Base-by-base conservation (phyloP, 2,797 vertebrate species). In the Distichodus sexfasciatus region DNA sequence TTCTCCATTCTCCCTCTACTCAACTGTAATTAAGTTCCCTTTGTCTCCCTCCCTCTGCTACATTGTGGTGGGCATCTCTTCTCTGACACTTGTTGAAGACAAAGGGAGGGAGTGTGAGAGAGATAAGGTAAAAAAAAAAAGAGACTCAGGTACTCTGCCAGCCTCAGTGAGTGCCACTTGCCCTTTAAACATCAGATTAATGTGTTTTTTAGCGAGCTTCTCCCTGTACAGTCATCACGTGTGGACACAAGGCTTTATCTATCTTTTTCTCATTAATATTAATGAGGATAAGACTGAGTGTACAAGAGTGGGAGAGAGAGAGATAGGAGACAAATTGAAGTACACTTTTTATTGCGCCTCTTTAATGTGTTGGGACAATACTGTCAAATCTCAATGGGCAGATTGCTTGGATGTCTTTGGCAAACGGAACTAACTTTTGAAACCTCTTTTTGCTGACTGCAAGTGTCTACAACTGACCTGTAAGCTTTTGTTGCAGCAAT, bases 151-250 rank as follows among this genome's bases (percentile, higher is more conserved):
- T 36, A 59, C 60, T 70, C 24, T 10, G 41, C 38, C 53, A 50
- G 66, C 44, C 44, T 66, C 15, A 17, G 9, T 68, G 75, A 79
- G 77, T 71, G 67, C 67, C 74, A 76, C 74, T 76, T 76, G 72
- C 62, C 71, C 71, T 76, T 79, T 76, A 71, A 67, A 68, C 74
- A 79, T 74, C 40, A 74, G 63, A 71, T 54, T 66, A 41, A 68
- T 69, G 38, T 67, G 51, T 76, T 78, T 72, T 62, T 72, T 53
- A 60, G 17, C 65, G 50, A 23, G 57, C 67, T 65, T 72, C 60
- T 72, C 55, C 55, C 51, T 48, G 48, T 21, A 58, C 65, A 69
- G 48, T 59, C 36, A 33, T 73, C 26, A 29, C 73, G 44, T 50
- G 46, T 61, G 64, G 26, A 51, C 58, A 48, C 38, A 47, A 48